Conservation (phyloP, 2,113 vertebrate species). For the Carollia perspicillata region DNA sequence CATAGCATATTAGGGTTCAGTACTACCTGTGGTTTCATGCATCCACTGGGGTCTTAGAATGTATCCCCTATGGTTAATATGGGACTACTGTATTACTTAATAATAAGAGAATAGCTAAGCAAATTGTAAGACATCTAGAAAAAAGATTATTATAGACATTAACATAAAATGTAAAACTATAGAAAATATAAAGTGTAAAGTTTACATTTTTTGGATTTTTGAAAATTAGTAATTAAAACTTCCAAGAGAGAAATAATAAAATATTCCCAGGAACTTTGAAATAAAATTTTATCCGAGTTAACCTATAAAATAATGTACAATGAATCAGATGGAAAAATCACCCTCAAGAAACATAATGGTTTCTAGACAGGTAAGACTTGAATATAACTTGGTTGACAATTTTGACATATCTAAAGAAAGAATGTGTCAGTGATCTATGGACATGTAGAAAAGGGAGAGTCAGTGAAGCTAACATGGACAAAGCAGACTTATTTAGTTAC, state of each 20-base stretch:
- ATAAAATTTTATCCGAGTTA: background rate
- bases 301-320: background rate
- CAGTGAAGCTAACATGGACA: background rate
- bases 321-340: background rate
- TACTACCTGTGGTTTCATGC: background rate
- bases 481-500: background rate
- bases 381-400: background rate
- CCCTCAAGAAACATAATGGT: background rate
- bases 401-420: background rate
- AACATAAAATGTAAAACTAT: background rate
- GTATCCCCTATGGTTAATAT: background rate
- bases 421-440: background rate
- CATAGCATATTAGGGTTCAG: background rate
- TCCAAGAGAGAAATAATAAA: background rate
- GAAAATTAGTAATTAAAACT: constrained; percentile 27
- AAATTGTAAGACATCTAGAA: background rate
- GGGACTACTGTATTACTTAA: background rate
- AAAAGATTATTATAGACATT: background rate
- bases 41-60: background rate
- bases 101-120: background rate
- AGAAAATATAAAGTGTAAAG: background rate
- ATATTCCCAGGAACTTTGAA: background rate
- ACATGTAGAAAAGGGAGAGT: background rate
- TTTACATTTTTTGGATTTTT: background rate
- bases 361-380: background rate